A percentile compares a stretch with the other conserved stretches of the same genome.
phyloP scores from a whole-genome alignment of 2,888 invertebrate species.

The Brenthis hecate region DNA sequence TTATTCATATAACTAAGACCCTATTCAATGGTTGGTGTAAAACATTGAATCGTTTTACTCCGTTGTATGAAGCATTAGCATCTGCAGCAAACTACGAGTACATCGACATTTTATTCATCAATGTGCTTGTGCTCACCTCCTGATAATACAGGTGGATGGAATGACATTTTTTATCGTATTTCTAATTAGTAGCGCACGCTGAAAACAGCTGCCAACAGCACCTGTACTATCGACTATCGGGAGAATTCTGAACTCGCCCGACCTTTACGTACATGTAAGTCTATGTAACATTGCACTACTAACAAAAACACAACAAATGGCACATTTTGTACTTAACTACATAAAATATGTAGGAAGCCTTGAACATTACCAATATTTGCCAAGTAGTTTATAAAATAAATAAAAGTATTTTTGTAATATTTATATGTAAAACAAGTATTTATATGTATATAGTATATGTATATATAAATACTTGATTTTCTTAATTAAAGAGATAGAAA shows the following conservation, averaged over 20 bases:
- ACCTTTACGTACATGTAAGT: conserved; percentile 52
- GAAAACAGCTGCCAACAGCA: conserved; percentile 39
- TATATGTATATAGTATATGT: too few species aligned
- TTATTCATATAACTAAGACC: too few species aligned
- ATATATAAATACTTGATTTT: too few species aligned
- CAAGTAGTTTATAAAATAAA: background rate
- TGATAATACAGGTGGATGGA: conserved; percentile 24
- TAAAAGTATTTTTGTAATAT: too few species aligned
- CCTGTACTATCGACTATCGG: conserved; percentile 53
- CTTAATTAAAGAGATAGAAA: too few species aligned
- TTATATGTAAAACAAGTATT: too few species aligned
- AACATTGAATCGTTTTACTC: too few species aligned
- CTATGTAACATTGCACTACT: conserved; percentile 44
- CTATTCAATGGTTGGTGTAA: too few species aligned
- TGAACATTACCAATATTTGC: conserved; percentile 10
- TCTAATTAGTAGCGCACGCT: conserved; percentile 37
- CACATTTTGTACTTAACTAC: conserved; percentile 5
- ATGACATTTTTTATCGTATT: conserved; percentile 27
- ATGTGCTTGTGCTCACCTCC: conserved; percentile 17
- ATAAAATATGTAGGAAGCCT: conserved; percentile 3
- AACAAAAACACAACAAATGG: conserved; percentile 29
- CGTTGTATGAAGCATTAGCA: too few species aligned
- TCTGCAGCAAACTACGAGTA: too few species aligned
- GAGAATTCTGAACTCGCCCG: conserved; percentile 56
- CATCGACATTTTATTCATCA: background rate